Base-by-base conservation (phyloP, 1,140 invertebrate genomes). In the Leptoteleia sp. region DNA sequence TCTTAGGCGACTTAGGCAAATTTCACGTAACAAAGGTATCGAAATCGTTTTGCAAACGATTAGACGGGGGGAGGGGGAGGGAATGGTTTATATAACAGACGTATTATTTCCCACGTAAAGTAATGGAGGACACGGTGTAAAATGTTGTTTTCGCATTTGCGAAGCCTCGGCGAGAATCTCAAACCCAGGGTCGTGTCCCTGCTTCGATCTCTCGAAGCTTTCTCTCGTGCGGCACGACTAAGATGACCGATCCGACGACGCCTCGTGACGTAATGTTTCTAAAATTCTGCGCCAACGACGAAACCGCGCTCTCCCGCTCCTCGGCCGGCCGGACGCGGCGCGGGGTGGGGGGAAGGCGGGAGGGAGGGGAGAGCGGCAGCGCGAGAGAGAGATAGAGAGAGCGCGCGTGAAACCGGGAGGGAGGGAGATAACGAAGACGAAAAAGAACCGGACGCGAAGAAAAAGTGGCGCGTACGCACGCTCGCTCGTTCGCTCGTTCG, bases 181-280 rank as follows among this genome's bases (percentile, higher is more conserved):
- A 72, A 61, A 62, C 42, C 64, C 68, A 79, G 70, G 76, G 76
- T 79, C 76, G 64, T 67, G 76, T 79, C 76, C 76, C 68, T 78
- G 62, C 67, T 13, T 65, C 50, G 59, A 27, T 54, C 59, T 64
- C 68, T 54, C 62, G 31, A 13, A 38, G 76, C 76, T 73, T 79
- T 79, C 76, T 79, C 76, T 79, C 62, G 55, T 48, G 55, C 47
- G 17, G 43, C 62, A 71, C 68, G 61, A 65, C 59, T 38, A 38
- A 79, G 55, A 72, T 72, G 62, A 72, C 67, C 76, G 68, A 72
- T 62, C 55, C 68, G 61, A 65, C 76, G 62, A 72, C 68, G 67
- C 62, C 68, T 73, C 47, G 62, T 79, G 68, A 68, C 76, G 76
- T 79, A 79, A 79, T 52, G 68, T 55, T 68, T 62, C 54, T 67